Conservation (phyloP, 2,888 invertebrate genomes). For the Lithosia quadra region DNA sequence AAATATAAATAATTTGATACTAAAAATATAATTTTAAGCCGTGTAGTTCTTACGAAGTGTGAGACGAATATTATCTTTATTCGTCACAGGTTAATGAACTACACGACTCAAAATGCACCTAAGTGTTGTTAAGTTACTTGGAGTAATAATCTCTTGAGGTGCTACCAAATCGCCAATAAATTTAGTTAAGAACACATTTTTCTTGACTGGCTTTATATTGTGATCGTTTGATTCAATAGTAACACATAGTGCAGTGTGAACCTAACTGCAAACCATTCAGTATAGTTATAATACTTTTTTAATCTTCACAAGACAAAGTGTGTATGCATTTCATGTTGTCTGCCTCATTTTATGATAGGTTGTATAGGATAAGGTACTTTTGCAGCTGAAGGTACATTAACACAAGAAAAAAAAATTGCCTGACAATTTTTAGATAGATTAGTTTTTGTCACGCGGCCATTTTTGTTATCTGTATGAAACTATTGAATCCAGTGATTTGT, state of each 20-base stretch:
- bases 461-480: background rate
- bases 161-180: background rate
- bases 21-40: no score
- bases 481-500: background rate
- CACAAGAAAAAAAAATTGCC: background rate
- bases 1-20: background rate
- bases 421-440: background rate
- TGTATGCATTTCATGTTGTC: background rate
- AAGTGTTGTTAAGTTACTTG: background rate
- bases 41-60: no score
- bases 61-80: no score
- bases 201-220: background rate
- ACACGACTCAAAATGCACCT: no score
- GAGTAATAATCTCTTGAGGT: background rate
- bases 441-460: background rate
- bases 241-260: background rate
- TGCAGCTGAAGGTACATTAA: background rate
- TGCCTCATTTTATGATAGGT: background rate
- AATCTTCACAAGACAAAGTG: background rate
- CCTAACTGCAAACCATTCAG: no score
- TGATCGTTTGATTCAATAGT: conserved; percentile 7
- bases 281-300: background rate
- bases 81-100: no score
- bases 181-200: background rate
- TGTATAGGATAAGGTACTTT: background rate